Base-by-base conservation (phyloP, 2,113 vertebrate species). In the Eubucco bourcierii region DNA sequence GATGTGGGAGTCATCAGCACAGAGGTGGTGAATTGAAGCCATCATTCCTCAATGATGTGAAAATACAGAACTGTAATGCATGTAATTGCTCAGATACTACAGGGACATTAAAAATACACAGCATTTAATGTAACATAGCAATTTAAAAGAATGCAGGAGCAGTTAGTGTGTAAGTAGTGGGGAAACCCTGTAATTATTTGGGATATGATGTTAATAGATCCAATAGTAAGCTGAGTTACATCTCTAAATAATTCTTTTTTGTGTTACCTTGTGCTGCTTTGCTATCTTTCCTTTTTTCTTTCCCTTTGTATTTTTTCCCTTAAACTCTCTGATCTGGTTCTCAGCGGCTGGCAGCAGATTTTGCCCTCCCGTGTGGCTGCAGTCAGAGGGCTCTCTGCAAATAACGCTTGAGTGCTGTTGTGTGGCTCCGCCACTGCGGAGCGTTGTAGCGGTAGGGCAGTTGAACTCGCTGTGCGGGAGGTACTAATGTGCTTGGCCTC, bases 21-120 rank as follows among this genome's bases (percentile, higher is more conserved):
- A 96, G 93, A 94, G 93, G 90, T 95, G 90, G 70, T 92, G 93
- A 96, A 95, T 86, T 88, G 87, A 79, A 96, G 93, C 66, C 41
- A 70, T 95, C 65, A 37, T 91, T 95, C 95, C 85, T 95, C 85
- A 86, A 7, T 91, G 80, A 91, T 91, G 58, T 88, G 87, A 93
- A 91, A 94, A 92, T 91, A 78, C 53, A 84, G 87, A 94, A 37
- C 73, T 90, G 34, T 76, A 94, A 86, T 84, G 63, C 44, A 41
- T 86, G 29, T 94, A 96, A 95, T 95, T 95, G 80, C 73, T 73
- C 46, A 23, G 80, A 81, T 91, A 76, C 91, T 91, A 75, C 39
- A 27, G 87, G 77, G 73, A 86, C 85, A 86, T 95, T 94, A 91
- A 95, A 93, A 94, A 95, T 80, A 90, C 37, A 67, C 60, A 46